Evolutionary conservation across 1,140 invertebrate genomes (phyloP), one percentile per base, ranked within the genome.

Genomic region (Stratiolaelaps scimitus): DNA sequence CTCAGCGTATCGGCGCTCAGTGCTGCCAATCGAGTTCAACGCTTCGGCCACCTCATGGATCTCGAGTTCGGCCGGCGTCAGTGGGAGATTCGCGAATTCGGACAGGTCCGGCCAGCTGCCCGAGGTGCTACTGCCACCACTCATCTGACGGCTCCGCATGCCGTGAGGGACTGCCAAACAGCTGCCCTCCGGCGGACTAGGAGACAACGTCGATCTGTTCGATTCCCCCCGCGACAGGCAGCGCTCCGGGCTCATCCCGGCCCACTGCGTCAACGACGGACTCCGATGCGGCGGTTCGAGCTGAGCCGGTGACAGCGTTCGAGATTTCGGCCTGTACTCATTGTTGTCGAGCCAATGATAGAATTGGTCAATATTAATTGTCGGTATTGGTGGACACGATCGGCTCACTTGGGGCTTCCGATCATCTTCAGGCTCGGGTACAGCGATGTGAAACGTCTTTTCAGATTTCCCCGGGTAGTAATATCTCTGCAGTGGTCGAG

Each of bases 361-460:
- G 0, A 60, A 60, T 23, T 60, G 53, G 26, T 60, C 53, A 23
- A 60, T 34, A 34, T 60, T 60, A 15, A 60, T 60, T 26, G 53
- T 60, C 53, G 53, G 53, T 60, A 60, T 60, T 34, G 53, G 53
- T 17, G 53, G 53, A 26, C 53, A 60, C 15, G 53, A 60, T 23
- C 53, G 15, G 20, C 53, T 60, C 15, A 60, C 53, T 60, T 60
- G 53, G 17, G 53, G 23, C 34, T 60, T 26, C 15, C 53, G 53
- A 15, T 60, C 53, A 13, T 60, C 53, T 17, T 20, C 23, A 23
- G 53, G 53, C 17, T 60, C 15, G 15, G 53, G 53, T 23, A 60
- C 15, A n/a, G 53, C 53, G 2, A 60, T 60, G 20, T 60, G 53
- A 34, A 60, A 60, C 4, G 53, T 26, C 23, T 34, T 15, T 17